A percentile compares a stretch with the other conserved stretches of the same genome.
Evolutionary conservation across 2,113 vertebrate genomes (phyloP).

Genomic region (Nansenia antarctica): DNA sequence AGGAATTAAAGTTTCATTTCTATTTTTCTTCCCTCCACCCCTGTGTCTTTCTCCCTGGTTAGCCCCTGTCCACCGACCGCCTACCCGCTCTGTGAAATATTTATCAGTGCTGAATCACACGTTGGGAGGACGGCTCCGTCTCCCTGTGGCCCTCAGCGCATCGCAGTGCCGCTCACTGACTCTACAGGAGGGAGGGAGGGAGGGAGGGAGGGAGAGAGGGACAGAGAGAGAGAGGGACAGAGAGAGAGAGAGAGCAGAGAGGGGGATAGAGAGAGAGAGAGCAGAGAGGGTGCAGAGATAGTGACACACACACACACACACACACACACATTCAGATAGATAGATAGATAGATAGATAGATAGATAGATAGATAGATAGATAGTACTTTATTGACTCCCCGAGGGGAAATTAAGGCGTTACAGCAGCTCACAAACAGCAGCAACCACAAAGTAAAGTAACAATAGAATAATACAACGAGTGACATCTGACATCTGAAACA

Average conservation of each 20-base stretch:
- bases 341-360: neutral
- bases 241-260: neutral
- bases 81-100: constrained; percentile 64
- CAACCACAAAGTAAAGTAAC: neutral
- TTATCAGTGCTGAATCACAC: constrained; percentile 70
- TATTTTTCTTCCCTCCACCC: constrained; percentile 37
- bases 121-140: constrained; percentile 15
- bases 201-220: neutral
- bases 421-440: too few species aligned
- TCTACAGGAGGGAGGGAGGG: constrained; percentile 7
- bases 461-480: too few species aligned
- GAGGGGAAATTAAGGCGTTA: too few species aligned
- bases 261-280: neutral
- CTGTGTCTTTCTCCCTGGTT: constrained; percentile 17
- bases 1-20: constrained; percentile 72
- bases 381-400: too few species aligned
- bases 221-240: neutral
- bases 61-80: constrained; percentile 25
- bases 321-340: neutral
- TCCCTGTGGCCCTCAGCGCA: constrained; percentile 7
- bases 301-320: constrained; percentile 3
- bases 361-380: neutral
- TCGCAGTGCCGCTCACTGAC: constrained; percentile 18
- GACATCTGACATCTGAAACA: too few species aligned
- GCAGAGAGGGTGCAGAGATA: neutral